A percentile compares a stretch with the other conserved stretches of the same genome.
Conservation (phyloP, 1,140 invertebrate species). For the Psix sp. region DNA sequence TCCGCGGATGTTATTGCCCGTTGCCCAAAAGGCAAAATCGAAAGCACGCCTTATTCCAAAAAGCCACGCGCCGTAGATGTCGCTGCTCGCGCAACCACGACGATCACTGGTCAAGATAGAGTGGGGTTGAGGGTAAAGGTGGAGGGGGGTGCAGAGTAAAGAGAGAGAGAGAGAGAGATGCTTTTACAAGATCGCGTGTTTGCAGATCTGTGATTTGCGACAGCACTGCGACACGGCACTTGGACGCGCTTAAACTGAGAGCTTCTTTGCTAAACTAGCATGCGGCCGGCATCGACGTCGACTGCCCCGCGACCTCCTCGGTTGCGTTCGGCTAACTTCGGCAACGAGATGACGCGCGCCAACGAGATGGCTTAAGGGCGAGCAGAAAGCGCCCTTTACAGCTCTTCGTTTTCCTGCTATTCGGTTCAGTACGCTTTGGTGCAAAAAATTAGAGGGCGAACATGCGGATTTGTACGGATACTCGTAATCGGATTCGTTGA, state of each 20-base stretch:
- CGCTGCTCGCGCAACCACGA: conserved; percentile 23
- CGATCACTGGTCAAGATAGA: conserved; percentile 21
- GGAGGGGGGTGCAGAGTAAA: neutral
- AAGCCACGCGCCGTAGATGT: conserved; percentile 48
- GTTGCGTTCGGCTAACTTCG: conserved; percentile 30
- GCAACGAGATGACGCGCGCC: conserved; percentile 15
- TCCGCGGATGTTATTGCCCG: conserved; percentile 24
- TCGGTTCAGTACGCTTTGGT: conserved; percentile 21
- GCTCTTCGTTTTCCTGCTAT: conserved; percentile 24
- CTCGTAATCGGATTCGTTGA: too few relatives aligned
- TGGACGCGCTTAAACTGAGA: conserved; percentile 50
- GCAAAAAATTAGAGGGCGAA: conserved; percentile 42
- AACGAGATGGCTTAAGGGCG: conserved; percentile 4
- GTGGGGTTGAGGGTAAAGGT: conserved; percentile 1
- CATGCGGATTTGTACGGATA: too few relatives aligned
- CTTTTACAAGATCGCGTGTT: conserved; percentile 34
- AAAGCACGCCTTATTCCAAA: conserved; percentile 32
- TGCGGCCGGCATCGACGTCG: conserved; percentile 16
- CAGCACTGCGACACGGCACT: conserved; percentile 49
- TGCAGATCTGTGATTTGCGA: conserved; percentile 32
- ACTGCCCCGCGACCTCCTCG: conserved; percentile 17
- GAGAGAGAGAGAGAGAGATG: conserved; percentile 14
- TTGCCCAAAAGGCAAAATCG: conserved; percentile 16
- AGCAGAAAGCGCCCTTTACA: conserved; percentile 30
- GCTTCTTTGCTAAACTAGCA: conserved; percentile 19